Evolutionary conservation across 2,113 vertebrate species (phyloP).

Genomic region (Laticauda laticaudata): DNA sequence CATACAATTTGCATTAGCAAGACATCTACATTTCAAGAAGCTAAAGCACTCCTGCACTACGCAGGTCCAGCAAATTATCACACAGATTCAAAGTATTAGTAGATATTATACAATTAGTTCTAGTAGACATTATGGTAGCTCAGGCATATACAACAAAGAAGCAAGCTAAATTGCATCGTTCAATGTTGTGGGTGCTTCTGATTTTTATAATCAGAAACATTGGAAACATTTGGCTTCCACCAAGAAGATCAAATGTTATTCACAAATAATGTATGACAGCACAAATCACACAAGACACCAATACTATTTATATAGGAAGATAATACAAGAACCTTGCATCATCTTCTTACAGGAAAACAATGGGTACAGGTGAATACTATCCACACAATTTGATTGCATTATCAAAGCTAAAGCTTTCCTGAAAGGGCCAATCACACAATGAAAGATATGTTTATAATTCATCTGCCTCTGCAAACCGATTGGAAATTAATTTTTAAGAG

Average conservation of each 20-base stretch:
- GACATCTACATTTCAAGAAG: conserved; percentile 19
- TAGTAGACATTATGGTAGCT: conserved; percentile 26
- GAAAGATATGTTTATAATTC: neutral
- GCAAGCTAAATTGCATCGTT: conserved; percentile 38
- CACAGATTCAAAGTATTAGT: neutral
- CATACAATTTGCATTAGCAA: conserved; percentile 27
- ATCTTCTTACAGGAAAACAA: neutral
- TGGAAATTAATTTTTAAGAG: neutral
- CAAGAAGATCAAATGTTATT: conserved; percentile 36
- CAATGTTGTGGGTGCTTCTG: conserved; percentile 35
- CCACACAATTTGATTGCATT: neutral
- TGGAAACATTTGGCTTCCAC: conserved; percentile 40
- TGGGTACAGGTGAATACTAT: neutral
- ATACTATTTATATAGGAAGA: conserved; percentile 26
- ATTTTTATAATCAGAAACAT: conserved; percentile 32
- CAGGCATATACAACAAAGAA: conserved; percentile 37
- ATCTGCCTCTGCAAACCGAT: neutral
- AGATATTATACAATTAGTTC: conserved; percentile 27
- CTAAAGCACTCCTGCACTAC: conserved; percentile 25
- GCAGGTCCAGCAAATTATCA: conserved; percentile 22
- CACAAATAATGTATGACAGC: conserved; percentile 49
- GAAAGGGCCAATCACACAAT: neutral
- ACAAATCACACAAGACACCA: conserved; percentile 40
- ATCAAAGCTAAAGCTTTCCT: neutral
- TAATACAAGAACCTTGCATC: conserved; percentile 21